These are phyloP conservation scores for Enteromius thamalakanensis DNA, from an alignment of 2,797 vertebrate species.

Conservation along the genomic window DNA sequence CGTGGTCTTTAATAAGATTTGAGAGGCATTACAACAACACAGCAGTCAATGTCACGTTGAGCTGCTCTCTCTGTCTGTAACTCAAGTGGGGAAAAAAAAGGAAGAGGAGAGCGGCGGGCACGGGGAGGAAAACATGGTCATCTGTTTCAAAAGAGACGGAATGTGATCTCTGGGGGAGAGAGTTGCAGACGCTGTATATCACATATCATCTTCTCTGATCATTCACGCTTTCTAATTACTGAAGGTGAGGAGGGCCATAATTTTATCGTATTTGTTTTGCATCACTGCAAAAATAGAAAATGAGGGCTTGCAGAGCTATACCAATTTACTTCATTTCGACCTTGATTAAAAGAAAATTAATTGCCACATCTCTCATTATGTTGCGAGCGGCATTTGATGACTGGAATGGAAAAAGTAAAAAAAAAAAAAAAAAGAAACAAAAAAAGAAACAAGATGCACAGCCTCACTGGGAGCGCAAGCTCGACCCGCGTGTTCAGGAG, in stretches of 20 bases:
- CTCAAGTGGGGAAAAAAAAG: slow-evolving; percentile 63
- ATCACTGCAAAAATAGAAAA: slow-evolving; percentile 99
- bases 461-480: slow-evolving; percentile 70
- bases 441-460: slow-evolving; percentile 46
- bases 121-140: slow-evolving; percentile 80
- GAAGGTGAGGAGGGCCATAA: slow-evolving; percentile 99
- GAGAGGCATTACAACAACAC: slow-evolving; percentile 84
- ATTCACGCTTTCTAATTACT: slow-evolving; percentile 99
- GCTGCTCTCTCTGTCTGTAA: slow-evolving; percentile 81
- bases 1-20: slow-evolving; percentile 86
- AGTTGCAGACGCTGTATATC: slow-evolving; percentile 78
- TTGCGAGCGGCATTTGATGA: slow-evolving; percentile 93
- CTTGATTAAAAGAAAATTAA: slow-evolving; percentile 99
- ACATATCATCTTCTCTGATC: slow-evolving; percentile 93
- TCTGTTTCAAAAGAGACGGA: slow-evolving; percentile 83
- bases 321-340: slow-evolving; percentile 99
- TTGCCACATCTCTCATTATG: slow-evolving; percentile 99
- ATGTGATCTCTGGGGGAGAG: slow-evolving; percentile 84
- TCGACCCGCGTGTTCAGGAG: slow-evolving; percentile 74
- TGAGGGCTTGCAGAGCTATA: slow-evolving; percentile 95
- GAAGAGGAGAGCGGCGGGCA: slow-evolving; percentile 72
- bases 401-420: slow-evolving; percentile 74
- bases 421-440: slow-evolving; percentile 24
- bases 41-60: slow-evolving; percentile 83
- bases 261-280: slow-evolving; percentile 99